Evolutionary conservation across 2,888 invertebrate genomes (phyloP).

Genomic region (Tenthredo livida): DNA sequence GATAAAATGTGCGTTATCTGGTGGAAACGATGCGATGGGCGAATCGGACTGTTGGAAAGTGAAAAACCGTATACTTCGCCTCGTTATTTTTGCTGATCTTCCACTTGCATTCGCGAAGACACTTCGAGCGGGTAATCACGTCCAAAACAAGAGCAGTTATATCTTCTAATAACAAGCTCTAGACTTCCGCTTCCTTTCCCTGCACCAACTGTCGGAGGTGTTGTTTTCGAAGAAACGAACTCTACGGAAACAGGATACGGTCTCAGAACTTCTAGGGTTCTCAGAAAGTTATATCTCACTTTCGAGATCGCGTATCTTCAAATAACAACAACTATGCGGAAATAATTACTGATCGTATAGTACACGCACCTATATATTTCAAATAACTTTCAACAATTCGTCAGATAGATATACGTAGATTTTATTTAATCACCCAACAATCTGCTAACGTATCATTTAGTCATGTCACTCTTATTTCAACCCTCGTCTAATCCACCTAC

Average conservation of each 20-base stretch:
- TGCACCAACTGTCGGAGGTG: neutral
- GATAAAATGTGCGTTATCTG: conserved; percentile 5
- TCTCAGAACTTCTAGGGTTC: neutral
- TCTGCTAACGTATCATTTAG: neutral
- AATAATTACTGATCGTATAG: neutral
- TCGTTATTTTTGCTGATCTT: conserved; percentile 1
- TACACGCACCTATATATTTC: neutral
- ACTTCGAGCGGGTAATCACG: neutral
- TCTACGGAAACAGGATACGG: neutral
- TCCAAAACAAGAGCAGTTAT: neutral
- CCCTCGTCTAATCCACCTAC: neutral
- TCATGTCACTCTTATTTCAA: neutral
- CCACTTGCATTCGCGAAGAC: neutral
- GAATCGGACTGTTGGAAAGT: neutral
- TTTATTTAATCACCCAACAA: neutral
- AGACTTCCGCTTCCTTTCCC: neutral
- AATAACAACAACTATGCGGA: neutral
- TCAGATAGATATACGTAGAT: neutral
- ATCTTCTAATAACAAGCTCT: neutral
- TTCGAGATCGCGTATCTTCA: neutral
- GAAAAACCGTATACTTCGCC: neutral
- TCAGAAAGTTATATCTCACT: neutral
- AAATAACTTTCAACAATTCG: neutral
- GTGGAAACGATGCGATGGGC: conserved; percentile 12
- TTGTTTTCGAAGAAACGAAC: neutral